Evolutionary conservation across 2,888 invertebrate species (phyloP).

Genomic region (Dasysyrphus albostriatus): DNA sequence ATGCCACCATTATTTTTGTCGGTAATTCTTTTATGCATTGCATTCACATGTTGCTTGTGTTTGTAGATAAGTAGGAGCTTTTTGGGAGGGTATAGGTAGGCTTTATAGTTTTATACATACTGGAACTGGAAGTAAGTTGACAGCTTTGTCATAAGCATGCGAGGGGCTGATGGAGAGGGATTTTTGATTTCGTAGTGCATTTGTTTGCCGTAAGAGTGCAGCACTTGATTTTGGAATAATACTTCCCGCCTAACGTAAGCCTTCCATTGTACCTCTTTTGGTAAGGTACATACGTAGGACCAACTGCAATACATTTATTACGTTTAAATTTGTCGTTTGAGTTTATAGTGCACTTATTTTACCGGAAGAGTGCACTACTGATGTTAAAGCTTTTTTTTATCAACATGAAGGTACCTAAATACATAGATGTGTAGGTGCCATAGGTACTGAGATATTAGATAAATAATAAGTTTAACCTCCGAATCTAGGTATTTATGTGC

Average conservation of each 20-base stretch:
- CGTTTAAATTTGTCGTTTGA: background rate
- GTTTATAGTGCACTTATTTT: background rate
- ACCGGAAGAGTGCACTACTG: slow-evolving; percentile 22
- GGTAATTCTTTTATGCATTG: slow-evolving; percentile 31
- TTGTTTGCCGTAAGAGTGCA: slow-evolving; percentile 75
- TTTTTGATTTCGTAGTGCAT: slow-evolving; percentile 53
- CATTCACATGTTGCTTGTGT: slow-evolving; percentile 28
- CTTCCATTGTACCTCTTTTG: background rate
- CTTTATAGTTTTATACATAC: slow-evolving; percentile 9
- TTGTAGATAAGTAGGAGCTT: slow-evolving; percentile 50
- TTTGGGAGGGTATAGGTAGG: slow-evolving; percentile 19
- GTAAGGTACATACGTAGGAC: too few species aligned
- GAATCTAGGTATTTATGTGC: too few species aligned
- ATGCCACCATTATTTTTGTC: slow-evolving; percentile 61
- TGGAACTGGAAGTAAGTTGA: slow-evolving; percentile 48
- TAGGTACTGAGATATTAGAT: too few species aligned
- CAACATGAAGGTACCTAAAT: background rate
- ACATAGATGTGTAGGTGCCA: too few species aligned
- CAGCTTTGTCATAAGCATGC: slow-evolving; percentile 26
- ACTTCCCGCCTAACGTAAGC: slow-evolving; percentile 23
- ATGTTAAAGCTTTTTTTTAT: background rate
- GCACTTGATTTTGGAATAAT: slow-evolving; percentile 36
- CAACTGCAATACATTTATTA: background rate
- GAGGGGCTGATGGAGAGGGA: slow-evolving; percentile 8
- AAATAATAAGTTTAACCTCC: too few species aligned